Base-by-base conservation (phyloP, 1,140 invertebrate genomes). In the Drosophila eugracilis region DNA sequence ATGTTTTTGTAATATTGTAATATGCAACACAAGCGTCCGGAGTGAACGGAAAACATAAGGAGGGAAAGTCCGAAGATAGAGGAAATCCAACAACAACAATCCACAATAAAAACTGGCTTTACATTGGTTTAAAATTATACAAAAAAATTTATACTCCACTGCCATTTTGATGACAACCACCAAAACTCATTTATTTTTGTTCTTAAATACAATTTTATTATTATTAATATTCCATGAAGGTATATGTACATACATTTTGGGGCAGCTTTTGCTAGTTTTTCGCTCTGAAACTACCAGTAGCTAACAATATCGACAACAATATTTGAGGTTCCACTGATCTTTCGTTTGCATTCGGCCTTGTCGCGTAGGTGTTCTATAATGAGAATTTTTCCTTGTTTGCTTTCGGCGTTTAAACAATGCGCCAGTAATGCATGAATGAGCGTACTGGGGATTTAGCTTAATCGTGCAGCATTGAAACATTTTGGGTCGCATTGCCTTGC, bases 361-460 rank as follows among this genome's bases (percentile, higher is more conserved):
- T 19, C 26, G 10, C 9, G 3, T 26, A 48, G 44, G 44, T 47
- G 24, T 47, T 47, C 9, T 47, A 12, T 15, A 10, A 28, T 47
- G 24, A 15, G 14, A 4, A 17, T 5, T 28, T 12, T 10, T 28
- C 22, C 9, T 21, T 32, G 9, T 5, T 26, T 34, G 6, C n/a
- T 6, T 32, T 37, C 7, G 24, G 4, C 49, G 12, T 10, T 26
- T 14, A 2, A 4, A 5, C 19, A 9, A 9, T 3, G 0, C 1
- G 15, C 6, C 14, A 7, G 14, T n/a, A 28, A 17, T 15, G 60
- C 39, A 53, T 42, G 28, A 53, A 41, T 67, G 28, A 28, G 22
- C 59, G 62, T 69, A 67, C 67, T 15, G 45, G 63, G 30, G 26
- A 52, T 28, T 50, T 45, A 14, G 55, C n/a, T 58, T 62, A 48